These are phyloP conservation scores for Bathynomus jamesi DNA, from an alignment of 1,140 invertebrate genomes.

Conservation along the genomic window DNA sequence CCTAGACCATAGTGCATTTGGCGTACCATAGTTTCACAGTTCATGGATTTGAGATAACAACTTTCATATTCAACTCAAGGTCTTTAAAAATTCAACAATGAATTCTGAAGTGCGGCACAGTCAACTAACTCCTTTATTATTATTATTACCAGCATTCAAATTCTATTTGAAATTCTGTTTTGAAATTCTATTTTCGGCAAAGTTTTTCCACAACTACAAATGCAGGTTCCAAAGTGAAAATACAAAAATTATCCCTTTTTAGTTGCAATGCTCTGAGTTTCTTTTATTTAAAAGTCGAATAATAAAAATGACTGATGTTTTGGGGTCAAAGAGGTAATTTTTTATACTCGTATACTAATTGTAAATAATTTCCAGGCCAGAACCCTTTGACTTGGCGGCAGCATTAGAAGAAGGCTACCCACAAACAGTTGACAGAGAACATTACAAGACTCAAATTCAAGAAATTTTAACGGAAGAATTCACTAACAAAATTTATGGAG, in stretches of 20 bases:
- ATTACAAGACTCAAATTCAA: conserved; percentile 15
- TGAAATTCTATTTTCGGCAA: too few relatives aligned
- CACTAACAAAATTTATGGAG: conserved; percentile 21
- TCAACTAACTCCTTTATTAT: too few relatives aligned
- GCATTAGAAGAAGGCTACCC: conserved; percentile 6
- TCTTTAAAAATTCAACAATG: too few relatives aligned
- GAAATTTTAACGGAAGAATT: conserved; percentile 20
- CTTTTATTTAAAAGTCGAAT: background rate
- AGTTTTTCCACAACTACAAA: too few relatives aligned
- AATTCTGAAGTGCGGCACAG: too few relatives aligned
- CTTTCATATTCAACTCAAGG: too few relatives aligned
- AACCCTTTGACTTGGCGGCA: conserved; percentile 19
- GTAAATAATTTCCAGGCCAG: conserved; percentile 10
- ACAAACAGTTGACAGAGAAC: conserved; percentile 1
- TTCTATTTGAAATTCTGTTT: too few relatives aligned
- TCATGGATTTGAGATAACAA: too few relatives aligned
- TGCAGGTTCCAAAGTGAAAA: too few relatives aligned
- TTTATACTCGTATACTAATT: background rate
- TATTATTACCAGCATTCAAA: too few relatives aligned
- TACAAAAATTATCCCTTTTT: background rate
- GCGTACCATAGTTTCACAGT: too few relatives aligned
- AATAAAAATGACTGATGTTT: background rate
- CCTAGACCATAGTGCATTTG: too few relatives aligned
- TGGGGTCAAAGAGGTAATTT: background rate
- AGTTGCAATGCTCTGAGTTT: background rate